Evolutionary conservation across 2,113 vertebrate genomes (phyloP), one percentile per base, ranked within the genome.

Genomic region (Willisornis vidua): DNA sequence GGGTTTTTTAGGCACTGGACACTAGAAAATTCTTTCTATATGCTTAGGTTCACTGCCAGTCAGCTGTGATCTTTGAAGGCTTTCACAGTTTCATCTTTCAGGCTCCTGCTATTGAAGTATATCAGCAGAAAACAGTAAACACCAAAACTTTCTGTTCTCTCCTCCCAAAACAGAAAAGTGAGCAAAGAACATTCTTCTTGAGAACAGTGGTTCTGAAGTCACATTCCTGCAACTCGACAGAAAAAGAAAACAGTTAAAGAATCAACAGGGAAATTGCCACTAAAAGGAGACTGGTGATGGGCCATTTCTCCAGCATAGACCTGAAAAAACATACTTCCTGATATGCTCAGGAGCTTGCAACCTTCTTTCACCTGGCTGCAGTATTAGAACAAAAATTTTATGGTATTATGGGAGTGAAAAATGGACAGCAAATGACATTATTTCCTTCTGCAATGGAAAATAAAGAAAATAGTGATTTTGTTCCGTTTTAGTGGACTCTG

Each of bases 171-270:
- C 13, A 89, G 81, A 61, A 4, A 84, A 87, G 28, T 20, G 10
- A 55, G 8, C 41, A 28, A 26, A 76, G 22, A 95, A 67, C 35
- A 26, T 24, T 68, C 96, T 94, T 28, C 97, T 96, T 26, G 97
- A 98, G 37, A 97, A 81, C 45, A 97, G 97, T 74, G 96, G 97
- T 74, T 98, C 98, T 65, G 97, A 98, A 92, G 96, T 98, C 52
- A 98, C 94, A 3, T 98, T 97, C 49, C 55, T 96, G 65, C 2
- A 7, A 62, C 29, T 43, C 90, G 92, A 57, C 58, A 77, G 28
- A 93, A 90, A 58, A 97, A 90, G 26, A n/a, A 18, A 25, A 22
- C 17, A 39, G 19, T 22, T 15, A 22, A 57, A 79, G 66, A 49
- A 49, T 71, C 28, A 12, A 45, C 62, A 62, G 74, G 73, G 76